Evolutionary conservation across 2,888 invertebrate genomes (phyloP).

Genomic region (Trichacis sp.): DNA sequence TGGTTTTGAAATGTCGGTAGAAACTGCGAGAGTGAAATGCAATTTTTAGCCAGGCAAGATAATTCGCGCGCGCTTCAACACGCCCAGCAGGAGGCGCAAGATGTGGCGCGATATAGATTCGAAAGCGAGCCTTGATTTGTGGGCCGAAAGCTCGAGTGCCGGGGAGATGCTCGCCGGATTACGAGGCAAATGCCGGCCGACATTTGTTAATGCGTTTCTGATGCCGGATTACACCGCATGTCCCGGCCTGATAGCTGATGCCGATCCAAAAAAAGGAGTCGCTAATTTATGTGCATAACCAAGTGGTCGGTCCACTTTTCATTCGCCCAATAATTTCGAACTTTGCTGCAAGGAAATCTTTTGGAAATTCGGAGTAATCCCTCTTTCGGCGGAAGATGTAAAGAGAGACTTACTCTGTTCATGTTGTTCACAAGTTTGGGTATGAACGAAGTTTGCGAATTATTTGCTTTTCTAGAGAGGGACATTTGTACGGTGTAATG

Average conservation of each 20-base stretch:
- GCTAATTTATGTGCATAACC: constrained; percentile 58
- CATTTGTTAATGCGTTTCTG: constrained; percentile 63
- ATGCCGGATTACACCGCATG: constrained; percentile 58
- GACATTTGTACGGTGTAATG: too few species aligned
- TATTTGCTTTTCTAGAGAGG: too few species aligned
- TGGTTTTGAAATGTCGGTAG: not conserved
- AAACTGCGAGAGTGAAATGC: not conserved
- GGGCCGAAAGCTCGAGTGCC: constrained; percentile 45
- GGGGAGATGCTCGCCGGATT: constrained; percentile 46
- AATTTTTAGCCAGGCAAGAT: constrained; percentile 12
- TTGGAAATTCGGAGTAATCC: too few species aligned
- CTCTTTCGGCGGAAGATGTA: too few species aligned
- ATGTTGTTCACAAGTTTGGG: too few species aligned
- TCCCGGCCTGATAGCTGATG: constrained; percentile 49
- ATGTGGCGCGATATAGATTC: constrained; percentile 33
- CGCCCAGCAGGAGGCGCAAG: constrained; percentile 19
- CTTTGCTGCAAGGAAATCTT: too few species aligned
- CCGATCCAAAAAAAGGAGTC: constrained; percentile 46
- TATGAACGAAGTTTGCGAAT: too few species aligned
- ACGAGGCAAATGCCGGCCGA: constrained; percentile 46
- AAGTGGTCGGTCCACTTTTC: constrained; percentile 27
- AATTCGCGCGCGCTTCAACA: constrained; percentile 17
- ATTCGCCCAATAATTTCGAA: constrained; percentile 19
- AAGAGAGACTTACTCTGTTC: too few species aligned
- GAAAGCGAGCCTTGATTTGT: constrained; percentile 52